phyloP scores from a whole-genome alignment of 2,113 vertebrate species.

The Heterochromis multidens region DNA sequence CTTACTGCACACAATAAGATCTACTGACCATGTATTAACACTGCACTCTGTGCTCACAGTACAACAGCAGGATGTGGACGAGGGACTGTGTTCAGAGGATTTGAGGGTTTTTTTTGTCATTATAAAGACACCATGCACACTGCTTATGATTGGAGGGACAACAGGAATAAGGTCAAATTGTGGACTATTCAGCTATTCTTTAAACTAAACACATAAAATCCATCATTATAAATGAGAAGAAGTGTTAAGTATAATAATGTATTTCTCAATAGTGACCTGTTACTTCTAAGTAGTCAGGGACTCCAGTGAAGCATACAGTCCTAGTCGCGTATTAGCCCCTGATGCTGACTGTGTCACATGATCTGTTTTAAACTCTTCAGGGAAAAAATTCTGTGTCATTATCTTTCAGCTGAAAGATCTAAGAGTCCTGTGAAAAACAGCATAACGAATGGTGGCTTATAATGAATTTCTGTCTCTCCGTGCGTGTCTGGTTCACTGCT shows the following conservation, averaged over 20 bases:
- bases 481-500: conserved; percentile 1
- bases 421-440: background rate
- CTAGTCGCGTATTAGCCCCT: background rate
- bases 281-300: background rate
- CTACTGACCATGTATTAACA: conserved; percentile 18
- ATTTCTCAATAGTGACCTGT: background rate
- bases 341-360: background rate
- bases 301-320: background rate
- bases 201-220: background rate
- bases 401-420: background rate
- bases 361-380: background rate
- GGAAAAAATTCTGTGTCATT: background rate
- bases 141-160: background rate
- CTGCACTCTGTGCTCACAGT: background rate
- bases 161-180: background rate
- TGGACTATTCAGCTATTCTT: background rate
- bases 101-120: background rate
- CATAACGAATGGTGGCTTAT: background rate
- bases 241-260: background rate
- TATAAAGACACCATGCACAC: background rate
- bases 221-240: background rate
- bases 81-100: background rate
- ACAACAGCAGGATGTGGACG: background rate
- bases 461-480: background rate
- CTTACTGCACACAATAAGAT: conserved; percentile 37